Conservation (phyloP, 2,888 invertebrate species). For the Ashinkailepas kermadecensis region DNA sequence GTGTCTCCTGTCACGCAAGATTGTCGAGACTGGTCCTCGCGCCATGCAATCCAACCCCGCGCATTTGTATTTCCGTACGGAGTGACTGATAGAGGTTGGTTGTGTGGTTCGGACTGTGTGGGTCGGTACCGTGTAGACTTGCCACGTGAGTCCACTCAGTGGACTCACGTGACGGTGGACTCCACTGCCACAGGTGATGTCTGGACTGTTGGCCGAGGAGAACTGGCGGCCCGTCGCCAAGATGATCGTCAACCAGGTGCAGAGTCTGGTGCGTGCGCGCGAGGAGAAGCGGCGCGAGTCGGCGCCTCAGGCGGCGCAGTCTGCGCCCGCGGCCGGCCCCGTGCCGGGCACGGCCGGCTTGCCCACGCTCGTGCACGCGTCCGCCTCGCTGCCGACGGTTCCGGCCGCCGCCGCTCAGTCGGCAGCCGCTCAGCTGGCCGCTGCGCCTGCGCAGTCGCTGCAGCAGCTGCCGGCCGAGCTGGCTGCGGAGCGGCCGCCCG, state of each 20-base stretch:
- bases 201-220: slow-evolving; percentile 89
- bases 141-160: too few relatives aligned
- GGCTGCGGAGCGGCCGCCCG: not conserved
- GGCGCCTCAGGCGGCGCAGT: not conserved
- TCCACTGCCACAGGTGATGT: slow-evolving; percentile 59
- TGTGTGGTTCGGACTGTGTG: too few relatives aligned
- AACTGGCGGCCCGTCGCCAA: slow-evolving; percentile 86
- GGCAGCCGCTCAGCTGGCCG: not conserved
- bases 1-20: too few relatives aligned
- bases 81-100: too few relatives aligned
- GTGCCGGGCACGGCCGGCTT: not conserved
- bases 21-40: too few relatives aligned
- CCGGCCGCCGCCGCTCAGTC: not conserved
- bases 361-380: not conserved
- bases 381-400: not conserved
- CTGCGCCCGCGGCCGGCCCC: not conserved
- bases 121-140: too few relatives aligned
- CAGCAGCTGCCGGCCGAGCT: not conserved
- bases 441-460: not conserved
- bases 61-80: too few relatives aligned
- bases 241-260: slow-evolving; percentile 80
- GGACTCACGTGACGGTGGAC: too few relatives aligned
- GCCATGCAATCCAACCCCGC: too few relatives aligned
- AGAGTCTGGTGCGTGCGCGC: slow-evolving; percentile 58
- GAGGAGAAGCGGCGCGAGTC: slow-evolving; percentile 47